These are phyloP conservation scores for Drosophila infuscata DNA, from an alignment of 2,888 invertebrate species.

Conservation along the genomic window DNA sequence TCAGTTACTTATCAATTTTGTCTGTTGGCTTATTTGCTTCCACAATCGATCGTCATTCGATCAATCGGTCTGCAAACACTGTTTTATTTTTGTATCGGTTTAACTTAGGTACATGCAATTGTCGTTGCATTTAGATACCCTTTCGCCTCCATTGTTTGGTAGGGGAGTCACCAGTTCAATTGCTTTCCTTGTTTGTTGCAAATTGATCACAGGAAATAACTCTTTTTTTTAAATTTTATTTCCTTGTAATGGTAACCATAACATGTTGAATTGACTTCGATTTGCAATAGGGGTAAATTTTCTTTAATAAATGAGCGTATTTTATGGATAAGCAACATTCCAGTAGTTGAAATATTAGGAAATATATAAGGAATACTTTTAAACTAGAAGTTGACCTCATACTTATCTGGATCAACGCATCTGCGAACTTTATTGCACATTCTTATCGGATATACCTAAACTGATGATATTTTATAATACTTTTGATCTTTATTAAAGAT, in stretches of 20 bases:
- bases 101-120: conserved; percentile 7
- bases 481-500: neutral
- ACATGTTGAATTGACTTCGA: conserved; percentile 14
- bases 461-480: neutral
- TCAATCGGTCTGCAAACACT: conserved; percentile 32
- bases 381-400: neutral
- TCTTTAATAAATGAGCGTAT: conserved; percentile 13
- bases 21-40: conserved; percentile 48
- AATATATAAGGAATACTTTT: neutral
- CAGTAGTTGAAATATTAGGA: neutral
- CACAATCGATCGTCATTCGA: conserved; percentile 54
- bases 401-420: neutral
- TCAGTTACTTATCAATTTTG: conserved; percentile 48
- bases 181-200: conserved; percentile 52
- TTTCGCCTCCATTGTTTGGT: conserved; percentile 29
- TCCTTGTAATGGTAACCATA: conserved; percentile 54
- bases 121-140: conserved; percentile 35
- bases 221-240: conserved; percentile 18
- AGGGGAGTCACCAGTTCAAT: conserved; percentile 28
- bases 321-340: neutral
- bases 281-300: conserved; percentile 13
- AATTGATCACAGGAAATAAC: conserved; percentile 59
- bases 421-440: neutral
- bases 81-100: conserved; percentile 12
- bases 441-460: neutral